Evolutionary conservation across 2,797 vertebrate genomes (phyloP), one percentile per base, ranked within the genome.

Genomic region (Nannoperca obscura): DNA sequence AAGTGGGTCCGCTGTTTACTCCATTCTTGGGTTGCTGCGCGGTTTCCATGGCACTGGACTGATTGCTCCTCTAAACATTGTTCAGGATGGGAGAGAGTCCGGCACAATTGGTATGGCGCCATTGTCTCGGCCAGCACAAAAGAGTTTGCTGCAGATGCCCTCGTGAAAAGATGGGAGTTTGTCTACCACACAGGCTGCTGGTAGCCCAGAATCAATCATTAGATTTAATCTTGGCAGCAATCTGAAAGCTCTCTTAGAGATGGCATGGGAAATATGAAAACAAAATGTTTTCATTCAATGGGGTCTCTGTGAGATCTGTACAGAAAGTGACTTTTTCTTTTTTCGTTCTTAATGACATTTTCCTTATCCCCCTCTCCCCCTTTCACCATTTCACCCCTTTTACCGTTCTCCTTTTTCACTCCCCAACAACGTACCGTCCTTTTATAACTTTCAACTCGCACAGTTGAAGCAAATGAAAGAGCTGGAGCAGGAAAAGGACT

Each of bases 391-490:
- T 46, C 27, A 19, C 42, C 44, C 13, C 30, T 44, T 24, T 58
- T 15, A 27, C 22, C 13, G 8, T 40, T 19, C 64, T 14, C 27
- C 17, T 10, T 40, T 32, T 38, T 76, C 24, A 30, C 53, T 61
- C 42, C 64, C 3, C 22, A 20, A 32, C 71, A 30, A 69, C 60
- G 27, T 14, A 7, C 10, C 24, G 27, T 71, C 19, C 53, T 65
- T 65, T 47, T 76, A 49, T 65, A 20, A 63, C 65, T 74, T 68
- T 70, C 15, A 14, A 42, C 63, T 83, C 68, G 3, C 68, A 24
- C 93, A 99, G 98, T 88, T 99, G 85, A 96, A 97, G 93, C 96
- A 96, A 93, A 96, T 98, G 97, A 97, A 97, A 90, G 97, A 97
- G 85, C 91, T 98, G 94, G 97, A 98, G 90, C 97, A 96, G 90